Evolutionary conservation across 2,113 vertebrate genomes (phyloP).

Genomic region (Colaptes auratus): DNA sequence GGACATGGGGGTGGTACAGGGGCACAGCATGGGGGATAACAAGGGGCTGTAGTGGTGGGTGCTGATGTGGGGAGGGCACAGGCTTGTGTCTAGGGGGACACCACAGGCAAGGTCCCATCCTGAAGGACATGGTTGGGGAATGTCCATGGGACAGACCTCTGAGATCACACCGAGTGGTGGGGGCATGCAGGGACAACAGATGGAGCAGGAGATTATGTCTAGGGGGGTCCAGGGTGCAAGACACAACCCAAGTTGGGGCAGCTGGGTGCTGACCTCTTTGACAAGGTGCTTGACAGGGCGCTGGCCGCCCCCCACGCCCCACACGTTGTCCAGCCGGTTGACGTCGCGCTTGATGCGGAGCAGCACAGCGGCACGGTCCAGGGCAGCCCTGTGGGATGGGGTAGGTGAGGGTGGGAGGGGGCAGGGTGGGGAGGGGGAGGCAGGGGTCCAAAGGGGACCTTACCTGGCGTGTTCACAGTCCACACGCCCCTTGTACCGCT

Average conservation of each 20-base stretch:
- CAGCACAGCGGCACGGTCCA: constrained; percentile 84
- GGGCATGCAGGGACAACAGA: too few species aligned
- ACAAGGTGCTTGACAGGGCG: constrained; percentile 87
- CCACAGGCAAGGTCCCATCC: not conserved
- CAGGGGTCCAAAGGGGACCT: not conserved
- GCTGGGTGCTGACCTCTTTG: constrained; percentile 78
- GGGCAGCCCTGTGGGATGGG: constrained; percentile 76
- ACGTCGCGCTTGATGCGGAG: constrained; percentile 85
- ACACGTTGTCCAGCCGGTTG: constrained; percentile 86
- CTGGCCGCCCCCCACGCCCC: constrained; percentile 87
- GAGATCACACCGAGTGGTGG: not conserved
- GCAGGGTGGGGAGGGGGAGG: too few species aligned
- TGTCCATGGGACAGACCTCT: not conserved
- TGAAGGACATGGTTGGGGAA: not conserved
- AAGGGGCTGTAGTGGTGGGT: too few species aligned
- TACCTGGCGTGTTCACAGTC: too few species aligned
- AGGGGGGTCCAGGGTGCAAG: too few species aligned
- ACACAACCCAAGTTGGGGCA: too few species aligned
- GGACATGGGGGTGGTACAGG: not conserved
- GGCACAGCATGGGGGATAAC: not conserved
- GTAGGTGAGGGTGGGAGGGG: not conserved
- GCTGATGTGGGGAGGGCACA: not conserved
- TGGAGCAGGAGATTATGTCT: not conserved
- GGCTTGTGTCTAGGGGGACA: not conserved
- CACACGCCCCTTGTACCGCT: too few species aligned